Conservation (phyloP, 1,140 invertebrate genomes). For the Drosophila burlai region DNA sequence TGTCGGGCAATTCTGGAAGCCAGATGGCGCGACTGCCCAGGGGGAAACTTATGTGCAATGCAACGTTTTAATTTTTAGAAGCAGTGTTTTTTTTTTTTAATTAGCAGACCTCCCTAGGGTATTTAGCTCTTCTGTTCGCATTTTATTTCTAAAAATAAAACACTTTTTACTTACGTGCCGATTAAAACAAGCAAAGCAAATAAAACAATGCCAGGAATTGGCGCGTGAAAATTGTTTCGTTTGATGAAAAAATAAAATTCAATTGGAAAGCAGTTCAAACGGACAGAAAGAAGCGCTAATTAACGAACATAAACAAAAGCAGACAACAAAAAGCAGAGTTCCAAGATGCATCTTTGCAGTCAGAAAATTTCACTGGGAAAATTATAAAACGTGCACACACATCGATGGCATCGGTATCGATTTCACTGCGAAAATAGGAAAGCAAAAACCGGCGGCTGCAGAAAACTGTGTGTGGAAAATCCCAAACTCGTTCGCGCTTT, state of each 20-base stretch:
- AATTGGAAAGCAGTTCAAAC: conserved; percentile 74
- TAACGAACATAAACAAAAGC: conserved; percentile 55
- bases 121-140: conserved; percentile 17
- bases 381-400: conserved; percentile 63
- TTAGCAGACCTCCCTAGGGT: not conserved
- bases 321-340: conserved; percentile 54
- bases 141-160: conserved; percentile 69
- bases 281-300: conserved; percentile 62
- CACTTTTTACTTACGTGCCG: conserved; percentile 62
- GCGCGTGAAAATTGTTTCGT: conserved; percentile 79
- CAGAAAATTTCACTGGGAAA: conserved; percentile 66
- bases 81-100: not conserved
- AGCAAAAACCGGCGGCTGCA: conserved; percentile 26
- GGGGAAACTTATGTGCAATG: not conserved
- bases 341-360: conserved; percentile 38
- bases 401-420: conserved; percentile 72
- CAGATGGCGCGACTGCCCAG: conserved; percentile 18
- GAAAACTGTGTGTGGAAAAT: conserved; percentile 54
- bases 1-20: conserved; percentile 13
- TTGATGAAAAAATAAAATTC: conserved; percentile 65
- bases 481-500: conserved; percentile 72
- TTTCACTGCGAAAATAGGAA: conserved; percentile 64
- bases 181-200: conserved; percentile 38
- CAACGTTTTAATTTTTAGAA: conserved; percentile 21
- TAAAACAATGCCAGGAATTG: conserved; percentile 72